Evolutionary conservation across 1,140 invertebrate species (phyloP).

Genomic region (Orchestia grillus): DNA sequence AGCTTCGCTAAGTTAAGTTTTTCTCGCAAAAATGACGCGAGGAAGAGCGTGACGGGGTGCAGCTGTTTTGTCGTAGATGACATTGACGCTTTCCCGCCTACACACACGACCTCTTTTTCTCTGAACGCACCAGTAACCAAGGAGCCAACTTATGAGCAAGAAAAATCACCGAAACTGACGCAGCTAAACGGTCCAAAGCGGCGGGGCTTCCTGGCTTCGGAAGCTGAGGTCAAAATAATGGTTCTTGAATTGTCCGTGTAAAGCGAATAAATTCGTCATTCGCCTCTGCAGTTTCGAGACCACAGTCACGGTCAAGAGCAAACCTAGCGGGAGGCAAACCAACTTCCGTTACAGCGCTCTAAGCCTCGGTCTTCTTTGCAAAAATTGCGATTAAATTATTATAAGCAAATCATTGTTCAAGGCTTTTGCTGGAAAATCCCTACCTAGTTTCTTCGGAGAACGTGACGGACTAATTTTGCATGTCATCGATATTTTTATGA

Average conservation of each 20-base stretch:
- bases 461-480: neutral
- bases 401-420: neutral
- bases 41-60: neutral
- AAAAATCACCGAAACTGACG: neutral
- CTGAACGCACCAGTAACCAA: slow-evolving; percentile 17
- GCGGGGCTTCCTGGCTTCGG: neutral
- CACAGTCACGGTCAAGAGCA: neutral
- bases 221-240: slow-evolving; percentile 21
- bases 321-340: neutral
- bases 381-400: neutral
- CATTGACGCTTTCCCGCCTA: slow-evolving; percentile 21
- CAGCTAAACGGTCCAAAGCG: neutral
- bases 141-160: neutral
- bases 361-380: neutral
- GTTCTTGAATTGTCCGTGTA: neutral
- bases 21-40: slow-evolving; percentile 4
- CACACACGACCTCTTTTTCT: neutral
- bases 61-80: slow-evolving; percentile 18
- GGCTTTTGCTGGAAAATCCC: neutral
- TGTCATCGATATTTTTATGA: neutral
- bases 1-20: slow-evolving; percentile 17
- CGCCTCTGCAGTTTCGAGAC: neutral
- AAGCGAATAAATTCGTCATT: neutral
- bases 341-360: neutral
- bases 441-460: neutral